These are phyloP conservation scores for Aix galericulata DNA, from an alignment of 2,113 vertebrate genomes.

Conservation along the genomic window DNA sequence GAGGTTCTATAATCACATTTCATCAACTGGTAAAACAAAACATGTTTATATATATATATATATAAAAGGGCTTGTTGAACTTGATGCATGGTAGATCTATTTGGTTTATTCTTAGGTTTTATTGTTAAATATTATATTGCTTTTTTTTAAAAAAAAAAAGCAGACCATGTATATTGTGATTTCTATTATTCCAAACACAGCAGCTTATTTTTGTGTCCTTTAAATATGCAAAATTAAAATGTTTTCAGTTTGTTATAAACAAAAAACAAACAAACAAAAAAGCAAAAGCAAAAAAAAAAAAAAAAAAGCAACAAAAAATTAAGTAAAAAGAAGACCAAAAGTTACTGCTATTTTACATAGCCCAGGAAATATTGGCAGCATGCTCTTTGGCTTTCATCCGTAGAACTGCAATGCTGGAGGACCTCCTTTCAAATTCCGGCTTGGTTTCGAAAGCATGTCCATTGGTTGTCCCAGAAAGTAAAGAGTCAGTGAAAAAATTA, in stretches of 20 bases:
- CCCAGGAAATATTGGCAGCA: conserved; percentile 98
- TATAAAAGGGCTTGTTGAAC: conserved; percentile 65
- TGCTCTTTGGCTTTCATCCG: conserved; percentile 99
- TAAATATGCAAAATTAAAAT: conserved; percentile 81
- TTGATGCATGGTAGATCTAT: conserved; percentile 71
- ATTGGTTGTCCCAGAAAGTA: conserved; percentile 86
- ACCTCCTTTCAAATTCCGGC: conserved; percentile 95
- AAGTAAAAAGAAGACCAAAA: neutral
- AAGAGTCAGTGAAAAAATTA: conserved; percentile 97
- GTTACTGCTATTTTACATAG: conserved; percentile 86
- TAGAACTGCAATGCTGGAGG: conserved; percentile 97
- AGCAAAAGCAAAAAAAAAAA: conserved; percentile 35
- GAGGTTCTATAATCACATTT: conserved; percentile 75
- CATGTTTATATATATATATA: conserved; percentile 49
- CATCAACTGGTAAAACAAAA: conserved; percentile 73
- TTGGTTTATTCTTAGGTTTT: conserved; percentile 71
- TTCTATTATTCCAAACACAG: conserved; percentile 79
- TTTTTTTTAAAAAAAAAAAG: conserved; percentile 77
- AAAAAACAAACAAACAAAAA: neutral
- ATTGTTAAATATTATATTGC: conserved; percentile 80
- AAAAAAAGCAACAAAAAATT: no score
- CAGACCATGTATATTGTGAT: conserved; percentile 73
- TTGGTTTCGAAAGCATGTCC: conserved; percentile 94
- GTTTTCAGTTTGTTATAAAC: conserved; percentile 61
- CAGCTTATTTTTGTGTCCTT: conserved; percentile 80